Conservation (phyloP, 2,113 vertebrate species). For the Desmodus rotundus region DNA sequence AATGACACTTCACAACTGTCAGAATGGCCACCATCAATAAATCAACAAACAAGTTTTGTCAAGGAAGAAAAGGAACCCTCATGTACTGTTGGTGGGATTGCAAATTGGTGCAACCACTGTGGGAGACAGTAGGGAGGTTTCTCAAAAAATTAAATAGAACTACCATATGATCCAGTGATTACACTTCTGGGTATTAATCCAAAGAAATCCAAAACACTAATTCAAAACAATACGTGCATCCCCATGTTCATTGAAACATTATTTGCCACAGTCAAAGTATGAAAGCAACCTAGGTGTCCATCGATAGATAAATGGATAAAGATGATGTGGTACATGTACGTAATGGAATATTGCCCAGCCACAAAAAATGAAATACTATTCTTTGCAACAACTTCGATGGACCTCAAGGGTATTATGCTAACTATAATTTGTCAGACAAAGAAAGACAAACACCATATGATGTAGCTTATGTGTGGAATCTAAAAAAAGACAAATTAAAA, state of each 20-base stretch:
- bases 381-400: background rate
- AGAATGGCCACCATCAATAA: background rate
- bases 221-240: background rate
- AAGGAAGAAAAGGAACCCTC: background rate
- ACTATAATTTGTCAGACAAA: background rate
- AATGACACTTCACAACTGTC: background rate
- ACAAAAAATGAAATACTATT: background rate
- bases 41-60: background rate
- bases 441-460: background rate
- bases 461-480: background rate
- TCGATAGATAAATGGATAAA: background rate
- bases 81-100: background rate
- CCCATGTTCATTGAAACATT: background rate
- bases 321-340: background rate
- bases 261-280: background rate
- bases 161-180: background rate
- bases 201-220: background rate
- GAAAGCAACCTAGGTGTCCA: background rate
- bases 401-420: background rate
- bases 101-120: background rate
- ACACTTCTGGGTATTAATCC: background rate
- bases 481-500: background rate
- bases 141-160: background rate
- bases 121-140: background rate
- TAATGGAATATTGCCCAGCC: background rate